Conservation (phyloP, 2,888 invertebrate species). For the Drosophila neutralis region DNA sequence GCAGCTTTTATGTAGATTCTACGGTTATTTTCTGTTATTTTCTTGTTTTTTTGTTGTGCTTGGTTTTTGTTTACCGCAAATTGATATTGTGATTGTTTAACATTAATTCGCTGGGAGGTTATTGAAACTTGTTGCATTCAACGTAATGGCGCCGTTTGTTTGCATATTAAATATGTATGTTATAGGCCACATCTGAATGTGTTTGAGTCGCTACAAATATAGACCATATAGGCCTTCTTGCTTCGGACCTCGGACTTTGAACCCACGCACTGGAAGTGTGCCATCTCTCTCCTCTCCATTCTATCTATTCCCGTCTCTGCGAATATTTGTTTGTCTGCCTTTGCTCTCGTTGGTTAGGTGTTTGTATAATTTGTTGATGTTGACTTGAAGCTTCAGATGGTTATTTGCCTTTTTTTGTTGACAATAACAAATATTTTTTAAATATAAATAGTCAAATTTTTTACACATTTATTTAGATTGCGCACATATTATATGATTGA, state of each 20-base stretch:
- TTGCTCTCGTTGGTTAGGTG: conserved; percentile 26
- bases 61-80: conserved; percentile 49
- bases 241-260: conserved; percentile 55
- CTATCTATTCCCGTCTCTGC: conserved; percentile 38
- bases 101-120: conserved; percentile 53
- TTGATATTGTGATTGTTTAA: conserved; percentile 45
- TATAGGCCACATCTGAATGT: conserved; percentile 34
- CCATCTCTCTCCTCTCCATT: background rate
- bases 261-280: conserved; percentile 50
- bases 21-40: background rate
- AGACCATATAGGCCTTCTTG: conserved; percentile 19
- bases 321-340: conserved; percentile 51
- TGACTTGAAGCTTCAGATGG: conserved; percentile 18
- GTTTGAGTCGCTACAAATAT: conserved; percentile 30
- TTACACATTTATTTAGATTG: background rate
- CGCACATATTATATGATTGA: background rate
- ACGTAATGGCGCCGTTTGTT: conserved; percentile 58
- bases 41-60: background rate
- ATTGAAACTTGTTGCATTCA: conserved; percentile 76
- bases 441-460: background rate
- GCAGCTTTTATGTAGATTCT: conserved; percentile 11
- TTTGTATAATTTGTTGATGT: conserved; percentile 10
- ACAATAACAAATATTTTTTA: background rate
- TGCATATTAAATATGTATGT: conserved; percentile 59
- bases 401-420: background rate